Percentiles rank a stretch among this genome's conserved stretches.
Evolutionary conservation across 2,888 invertebrate species (phyloP).

Genomic region (Cryptocheilus praepositus): DNA sequence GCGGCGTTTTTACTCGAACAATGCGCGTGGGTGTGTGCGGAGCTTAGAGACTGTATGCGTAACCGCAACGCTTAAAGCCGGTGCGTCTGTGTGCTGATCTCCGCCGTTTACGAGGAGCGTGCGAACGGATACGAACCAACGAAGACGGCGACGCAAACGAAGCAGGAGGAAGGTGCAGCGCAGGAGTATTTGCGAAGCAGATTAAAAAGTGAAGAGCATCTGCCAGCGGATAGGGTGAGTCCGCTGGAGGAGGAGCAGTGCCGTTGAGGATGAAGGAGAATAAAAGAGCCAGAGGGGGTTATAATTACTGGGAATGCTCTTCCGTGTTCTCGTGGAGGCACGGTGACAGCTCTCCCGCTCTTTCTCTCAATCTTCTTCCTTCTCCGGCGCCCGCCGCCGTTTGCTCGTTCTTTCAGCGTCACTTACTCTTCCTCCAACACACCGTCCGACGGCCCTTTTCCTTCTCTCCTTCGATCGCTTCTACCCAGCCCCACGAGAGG

Average conservation of each 20-base stretch:
- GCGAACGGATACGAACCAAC: no score
- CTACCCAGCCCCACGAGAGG: slow-evolving; percentile 9
- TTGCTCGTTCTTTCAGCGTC: slow-evolving; percentile 14
- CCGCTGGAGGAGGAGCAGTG: not conserved
- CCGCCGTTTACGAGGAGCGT: no score
- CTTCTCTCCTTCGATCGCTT: not conserved
- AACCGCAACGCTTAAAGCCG: no score
- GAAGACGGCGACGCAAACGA: no score
- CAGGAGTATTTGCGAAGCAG: slow-evolving; percentile 30
- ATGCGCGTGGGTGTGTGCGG: no score
- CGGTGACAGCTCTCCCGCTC: slow-evolving; percentile 47
- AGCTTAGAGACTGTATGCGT: no score
- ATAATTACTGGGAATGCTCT: slow-evolving; percentile 60
- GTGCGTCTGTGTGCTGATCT: no score
- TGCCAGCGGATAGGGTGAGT: slow-evolving; percentile 17
- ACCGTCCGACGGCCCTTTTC: not conserved
- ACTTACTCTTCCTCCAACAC: slow-evolving; percentile 4
- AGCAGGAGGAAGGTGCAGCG: not conserved
- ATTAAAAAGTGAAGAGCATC: slow-evolving; percentile 44
- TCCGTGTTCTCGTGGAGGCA: slow-evolving; percentile 42
- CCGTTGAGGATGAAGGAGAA: slow-evolving; percentile 3
- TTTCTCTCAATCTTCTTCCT: slow-evolving; percentile 36
- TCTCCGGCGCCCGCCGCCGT: slow-evolving; percentile 19
- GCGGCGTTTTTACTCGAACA: no score
- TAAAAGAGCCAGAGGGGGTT: slow-evolving; percentile 21